These are phyloP conservation scores for Cabera pusaria DNA, from an alignment of 2,888 invertebrate genomes.

Conservation along the genomic window DNA sequence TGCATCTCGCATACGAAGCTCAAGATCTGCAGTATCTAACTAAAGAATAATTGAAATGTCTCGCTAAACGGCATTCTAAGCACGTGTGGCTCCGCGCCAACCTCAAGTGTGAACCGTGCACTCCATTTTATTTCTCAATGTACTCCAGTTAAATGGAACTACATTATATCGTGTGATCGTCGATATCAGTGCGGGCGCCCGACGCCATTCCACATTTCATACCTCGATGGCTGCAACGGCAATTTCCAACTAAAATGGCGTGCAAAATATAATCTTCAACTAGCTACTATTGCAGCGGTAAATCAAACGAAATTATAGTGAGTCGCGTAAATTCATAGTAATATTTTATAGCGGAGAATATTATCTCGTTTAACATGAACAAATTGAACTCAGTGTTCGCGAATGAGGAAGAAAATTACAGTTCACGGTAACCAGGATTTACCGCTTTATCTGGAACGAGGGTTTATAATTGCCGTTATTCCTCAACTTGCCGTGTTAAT, in stretches of 20 bases:
- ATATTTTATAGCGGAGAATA: slow-evolving; percentile 58
- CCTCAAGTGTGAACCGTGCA: slow-evolving; percentile 27
- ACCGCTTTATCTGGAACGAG: slow-evolving; percentile 26
- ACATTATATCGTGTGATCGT: slow-evolving; percentile 43
- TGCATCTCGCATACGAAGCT: slow-evolving; percentile 27
- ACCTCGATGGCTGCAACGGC: slow-evolving; percentile 36
- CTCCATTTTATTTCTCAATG: slow-evolving; percentile 37
- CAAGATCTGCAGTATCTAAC: slow-evolving; percentile 33
- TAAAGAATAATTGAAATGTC: slow-evolving; percentile 59
- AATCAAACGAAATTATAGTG: slow-evolving; percentile 64
- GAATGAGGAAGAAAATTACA: slow-evolving; percentile 40
- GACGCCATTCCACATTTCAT: slow-evolving; percentile 40
- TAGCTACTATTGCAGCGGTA: slow-evolving; percentile 52
- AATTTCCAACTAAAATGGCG: slow-evolving; percentile 58
- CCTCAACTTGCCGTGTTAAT: slow-evolving; percentile 18
- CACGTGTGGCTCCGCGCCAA: slow-evolving; percentile 60
- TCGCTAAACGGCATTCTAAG: slow-evolving; percentile 41
- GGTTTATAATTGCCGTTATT: slow-evolving; percentile 27
- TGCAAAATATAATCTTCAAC: slow-evolving; percentile 53
- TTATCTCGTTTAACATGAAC: slow-evolving; percentile 57
- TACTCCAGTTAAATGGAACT: slow-evolving; percentile 38
- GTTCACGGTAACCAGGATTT: slow-evolving; percentile 34
- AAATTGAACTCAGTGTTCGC: slow-evolving; percentile 40
- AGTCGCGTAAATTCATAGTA: slow-evolving; percentile 44
- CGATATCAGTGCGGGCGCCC: slow-evolving; percentile 22